Base-by-base conservation (phyloP, 2,797 vertebrate species). In the Cottoperca gobio region DNA sequence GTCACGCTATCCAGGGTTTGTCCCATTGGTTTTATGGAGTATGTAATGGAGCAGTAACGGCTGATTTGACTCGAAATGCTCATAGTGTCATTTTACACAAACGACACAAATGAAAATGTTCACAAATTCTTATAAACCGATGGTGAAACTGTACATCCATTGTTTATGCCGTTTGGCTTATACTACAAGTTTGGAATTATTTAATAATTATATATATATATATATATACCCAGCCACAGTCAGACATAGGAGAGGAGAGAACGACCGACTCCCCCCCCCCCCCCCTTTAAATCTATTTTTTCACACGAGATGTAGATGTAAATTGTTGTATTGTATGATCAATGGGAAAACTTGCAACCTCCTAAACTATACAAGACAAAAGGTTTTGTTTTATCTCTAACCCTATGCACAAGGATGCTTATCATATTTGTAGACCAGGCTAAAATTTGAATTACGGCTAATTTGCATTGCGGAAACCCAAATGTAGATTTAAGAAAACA, bases 1-100 rank as follows among this genome's bases (percentile, higher is more conserved):
- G 79, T 84, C 89, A 86, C 61, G 50, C 87, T 23, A 78, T 82
- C n/a, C 48, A 21, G 50, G 50, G 50, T 73, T 57, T 42, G 7
- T 71, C 43, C 55, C 28, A 53, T 37, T 6, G 1, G 9, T 65
- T 76, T 57, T 28, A 40, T 28, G 24, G 39, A 48, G 60, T 31
- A 39, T 63, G 37, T 39, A 68, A 48, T 23, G 23, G 24, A 75
- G 28, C 33, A 14, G 52, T 45, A 37, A 26, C 64, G 39, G 62
- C 33, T 65, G 57, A 57, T 66, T 23, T 67, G 8, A 64, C 49
- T 50, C 1, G 0, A 37, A 49, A 26, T 13, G n/a, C 8, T 52
- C 10, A 12, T 45, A 28, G 2, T 21, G 23, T 37, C 6, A 6
- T 57, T 55, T 57, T 39, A 35, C 9, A 42, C 12, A 33, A 65